These are phyloP conservation scores for Lymantria dispar DNA, from an alignment of 2,888 invertebrate genomes.

Conservation along the genomic window DNA sequence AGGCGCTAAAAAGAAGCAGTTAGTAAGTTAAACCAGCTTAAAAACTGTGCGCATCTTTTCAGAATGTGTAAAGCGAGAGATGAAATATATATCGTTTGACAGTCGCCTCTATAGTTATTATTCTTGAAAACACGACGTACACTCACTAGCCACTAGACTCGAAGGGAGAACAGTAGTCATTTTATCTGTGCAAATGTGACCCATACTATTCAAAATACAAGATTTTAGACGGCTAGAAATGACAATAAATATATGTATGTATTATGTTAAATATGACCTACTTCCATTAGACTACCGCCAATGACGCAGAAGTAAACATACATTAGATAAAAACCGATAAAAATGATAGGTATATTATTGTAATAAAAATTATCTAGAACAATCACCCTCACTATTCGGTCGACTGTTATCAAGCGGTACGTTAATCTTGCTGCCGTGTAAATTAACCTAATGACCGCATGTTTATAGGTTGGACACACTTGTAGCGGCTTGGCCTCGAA, in stretches of 20 bases:
- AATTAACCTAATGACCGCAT: neutral
- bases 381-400: slow-evolving; percentile 46
- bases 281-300: slow-evolving; percentile 12
- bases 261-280: slow-evolving; percentile 5
- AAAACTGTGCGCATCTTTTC: no score
- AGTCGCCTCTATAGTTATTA: no score
- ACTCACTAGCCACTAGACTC: no score
- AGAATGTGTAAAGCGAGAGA: no score
- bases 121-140: no score
- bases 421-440: slow-evolving; percentile 10
- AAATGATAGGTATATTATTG: slow-evolving; percentile 23
- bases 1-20: no score
- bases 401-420: slow-evolving; percentile 28
- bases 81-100: no score
- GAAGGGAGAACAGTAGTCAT: no score
- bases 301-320: slow-evolving; percentile 21
- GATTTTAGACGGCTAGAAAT: neutral
- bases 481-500: no score
- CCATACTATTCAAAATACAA: no score
- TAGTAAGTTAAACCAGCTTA: no score
- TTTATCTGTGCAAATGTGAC: no score
- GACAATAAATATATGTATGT: neutral
- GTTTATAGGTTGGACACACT: neutral
- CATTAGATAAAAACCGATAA: slow-evolving; percentile 29
- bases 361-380: slow-evolving; percentile 36